phyloP scores from a whole-genome alignment of 2,888 invertebrate genomes.

The Ischnura elegans region DNA sequence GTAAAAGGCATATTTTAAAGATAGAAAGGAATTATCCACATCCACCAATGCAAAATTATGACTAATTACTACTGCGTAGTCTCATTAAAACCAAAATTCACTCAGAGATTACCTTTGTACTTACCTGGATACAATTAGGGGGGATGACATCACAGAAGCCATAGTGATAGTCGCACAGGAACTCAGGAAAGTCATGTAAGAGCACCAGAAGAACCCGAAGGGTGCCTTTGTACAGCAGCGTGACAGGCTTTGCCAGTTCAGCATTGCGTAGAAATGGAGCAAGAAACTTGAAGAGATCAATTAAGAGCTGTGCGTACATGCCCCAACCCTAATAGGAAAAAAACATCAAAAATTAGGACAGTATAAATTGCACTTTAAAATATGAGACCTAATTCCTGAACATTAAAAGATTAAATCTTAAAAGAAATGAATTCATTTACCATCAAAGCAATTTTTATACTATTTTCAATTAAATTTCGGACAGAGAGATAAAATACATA shows the following conservation, averaged over 20 bases:
- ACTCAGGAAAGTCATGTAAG: conserved; percentile 99
- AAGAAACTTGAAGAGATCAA: conserved; percentile 97
- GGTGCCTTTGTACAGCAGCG: conserved; percentile 96
- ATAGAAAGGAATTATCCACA: too few species aligned
- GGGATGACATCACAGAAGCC: conserved; percentile 99
- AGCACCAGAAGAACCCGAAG: conserved; percentile 95
- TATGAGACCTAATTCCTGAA: too few species aligned
- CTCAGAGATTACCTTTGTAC: background rate
- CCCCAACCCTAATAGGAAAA: conserved; percentile 89
- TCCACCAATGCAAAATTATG: too few species aligned
- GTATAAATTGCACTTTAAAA: too few species aligned
- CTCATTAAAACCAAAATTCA: background rate
- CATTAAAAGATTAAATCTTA: too few species aligned
- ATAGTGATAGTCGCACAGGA: conserved; percentile 99
- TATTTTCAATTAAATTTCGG: too few species aligned
- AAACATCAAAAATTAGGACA: conserved; percentile 52
- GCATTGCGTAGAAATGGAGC: conserved; percentile 98
- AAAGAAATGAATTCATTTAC: too few species aligned
- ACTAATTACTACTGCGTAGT: too few species aligned
- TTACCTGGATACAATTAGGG: conserved; percentile 94
- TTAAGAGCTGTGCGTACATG: conserved; percentile 96
- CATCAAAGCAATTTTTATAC: too few species aligned
- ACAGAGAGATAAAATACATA: too few species aligned
- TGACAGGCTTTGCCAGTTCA: conserved; percentile 95
- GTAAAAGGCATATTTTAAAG: too few species aligned